A percentile compares a stretch with the other conserved stretches of the same genome.
Conservation (phyloP, 2,888 invertebrate genomes). For the Euplagia quadripunctaria region DNA sequence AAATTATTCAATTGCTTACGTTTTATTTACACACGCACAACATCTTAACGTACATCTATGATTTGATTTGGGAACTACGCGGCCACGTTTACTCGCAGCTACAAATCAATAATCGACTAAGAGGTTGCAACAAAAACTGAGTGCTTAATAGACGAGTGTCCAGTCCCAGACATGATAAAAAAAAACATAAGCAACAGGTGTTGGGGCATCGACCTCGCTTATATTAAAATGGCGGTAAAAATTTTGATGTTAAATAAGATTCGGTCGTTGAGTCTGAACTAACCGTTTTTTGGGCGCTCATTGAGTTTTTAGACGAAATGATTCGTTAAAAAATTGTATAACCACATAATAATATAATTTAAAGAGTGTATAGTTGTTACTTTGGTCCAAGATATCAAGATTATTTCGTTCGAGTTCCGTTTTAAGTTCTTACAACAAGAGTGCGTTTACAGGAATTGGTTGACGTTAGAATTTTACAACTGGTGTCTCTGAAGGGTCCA, state of each 20-base stretch:
- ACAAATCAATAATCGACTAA: constrained; percentile 76
- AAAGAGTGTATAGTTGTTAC: constrained; percentile 37
- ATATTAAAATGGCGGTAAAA: constrained; percentile 71
- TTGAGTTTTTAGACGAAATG: constrained; percentile 52
- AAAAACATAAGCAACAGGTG: constrained; percentile 72
- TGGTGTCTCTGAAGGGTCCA: too few relatives aligned
- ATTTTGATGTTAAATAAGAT: constrained; percentile 59
- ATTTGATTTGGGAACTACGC: constrained; percentile 30
- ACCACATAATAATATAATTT: constrained; percentile 33
- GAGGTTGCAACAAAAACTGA: constrained; percentile 71
- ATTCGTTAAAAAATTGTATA: constrained; percentile 38
- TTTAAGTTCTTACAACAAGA: not conserved
- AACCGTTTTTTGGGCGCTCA: constrained; percentile 62
- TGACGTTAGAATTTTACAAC: too few relatives aligned
- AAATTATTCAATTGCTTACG: constrained; percentile 8
- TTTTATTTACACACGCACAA: constrained; percentile 25
- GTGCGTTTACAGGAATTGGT: too few relatives aligned
- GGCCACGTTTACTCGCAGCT: constrained; percentile 47
- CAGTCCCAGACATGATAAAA: constrained; percentile 60
- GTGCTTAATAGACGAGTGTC: constrained; percentile 74
- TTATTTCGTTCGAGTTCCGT: constrained; percentile 8
- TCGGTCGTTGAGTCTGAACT: constrained; percentile 61
- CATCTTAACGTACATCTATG: constrained; percentile 19
- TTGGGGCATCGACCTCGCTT: constrained; percentile 59
- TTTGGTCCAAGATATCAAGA: constrained; percentile 31